A percentile compares a stretch with the other conserved stretches of the same genome.
Conservation (phyloP, 2,113 vertebrate genomes). For the Empidonax alnorum region DNA sequence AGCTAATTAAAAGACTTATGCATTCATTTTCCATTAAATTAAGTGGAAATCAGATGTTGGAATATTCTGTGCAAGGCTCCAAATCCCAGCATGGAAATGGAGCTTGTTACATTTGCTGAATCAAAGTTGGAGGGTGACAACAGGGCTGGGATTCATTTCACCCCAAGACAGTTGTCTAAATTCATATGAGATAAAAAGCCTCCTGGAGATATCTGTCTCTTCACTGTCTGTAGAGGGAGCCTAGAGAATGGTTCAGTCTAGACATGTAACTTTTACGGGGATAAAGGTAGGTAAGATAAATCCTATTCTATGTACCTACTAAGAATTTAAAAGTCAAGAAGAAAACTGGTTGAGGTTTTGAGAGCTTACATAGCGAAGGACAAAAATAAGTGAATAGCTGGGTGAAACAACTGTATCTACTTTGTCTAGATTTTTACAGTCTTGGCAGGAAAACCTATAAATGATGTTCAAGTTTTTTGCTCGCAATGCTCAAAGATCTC, state of each 20-base stretch:
- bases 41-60: not conserved
- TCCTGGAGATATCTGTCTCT: conserved; percentile 40
- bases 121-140: conserved; percentile 52
- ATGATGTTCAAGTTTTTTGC: conserved; percentile 52
- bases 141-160: conserved; percentile 50
- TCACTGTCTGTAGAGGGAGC: conserved; percentile 54
- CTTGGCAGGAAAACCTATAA: conserved; percentile 56
- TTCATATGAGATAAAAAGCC: conserved; percentile 56
- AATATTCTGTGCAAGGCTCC: conserved; percentile 18
- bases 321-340: conserved; percentile 7
- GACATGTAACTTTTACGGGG: not conserved
- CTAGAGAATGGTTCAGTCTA: conserved; percentile 30
- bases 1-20: conserved; percentile 18
- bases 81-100: conserved; percentile 39
- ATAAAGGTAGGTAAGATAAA: conserved; percentile 25
- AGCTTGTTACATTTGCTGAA: conserved; percentile 28
- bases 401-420: conserved; percentile 35
- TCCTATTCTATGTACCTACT: not conserved
- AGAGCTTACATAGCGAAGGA: conserved; percentile 17
- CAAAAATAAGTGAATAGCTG: conserved; percentile 33
- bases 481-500: not conserved
- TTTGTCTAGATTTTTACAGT: conserved; percentile 47
- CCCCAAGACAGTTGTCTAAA: conserved; percentile 62
- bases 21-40: conserved; percentile 22
- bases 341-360: conserved; percentile 20